These are phyloP conservation scores for Sebastes hopkinsi DNA, from an alignment of 2,797 vertebrate species.

Conservation along the genomic window DNA sequence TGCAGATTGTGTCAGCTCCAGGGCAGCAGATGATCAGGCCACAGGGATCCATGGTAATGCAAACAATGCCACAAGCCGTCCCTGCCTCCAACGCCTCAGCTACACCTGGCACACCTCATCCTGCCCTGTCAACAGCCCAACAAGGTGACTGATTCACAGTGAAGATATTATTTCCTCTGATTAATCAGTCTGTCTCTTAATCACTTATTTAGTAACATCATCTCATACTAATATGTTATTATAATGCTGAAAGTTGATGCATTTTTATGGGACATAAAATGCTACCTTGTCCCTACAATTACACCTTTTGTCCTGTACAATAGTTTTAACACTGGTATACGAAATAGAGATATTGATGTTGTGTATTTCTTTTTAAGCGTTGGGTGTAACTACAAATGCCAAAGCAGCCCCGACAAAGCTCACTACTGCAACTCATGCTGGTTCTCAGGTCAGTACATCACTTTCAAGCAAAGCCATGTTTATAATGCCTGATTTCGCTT, in stretches of 20 bases:
- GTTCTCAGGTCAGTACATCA: constrained; percentile 69
- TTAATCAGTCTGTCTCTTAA: neutral
- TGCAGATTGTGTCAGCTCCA: constrained; percentile 96
- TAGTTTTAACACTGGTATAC: neutral
- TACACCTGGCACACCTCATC: constrained; percentile 79
- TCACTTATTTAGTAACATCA: neutral
- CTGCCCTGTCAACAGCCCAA: constrained; percentile 78
- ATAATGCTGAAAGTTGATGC: neutral
- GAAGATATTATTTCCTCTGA: neutral
- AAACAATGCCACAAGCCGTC: constrained; percentile 87
- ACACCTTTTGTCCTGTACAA: neutral
- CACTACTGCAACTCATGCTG: constrained; percentile 29
- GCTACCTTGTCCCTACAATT: neutral
- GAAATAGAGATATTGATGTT: neutral
- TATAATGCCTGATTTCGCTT: neutral
- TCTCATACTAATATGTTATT: neutral
- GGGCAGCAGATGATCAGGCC: constrained; percentile 93
- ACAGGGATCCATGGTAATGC: constrained; percentile 92
- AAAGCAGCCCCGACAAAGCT: constrained; percentile 65
- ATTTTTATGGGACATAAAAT: neutral
- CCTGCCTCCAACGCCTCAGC: constrained; percentile 85
- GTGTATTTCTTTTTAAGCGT: constrained; percentile 42
- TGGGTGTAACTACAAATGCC: constrained; percentile 64
- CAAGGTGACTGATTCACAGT: constrained; percentile 81
- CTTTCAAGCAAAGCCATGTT: neutral